Percentiles rank a stretch among this genome's conserved stretches.
Evolutionary conservation across 2,113 vertebrate species (phyloP).

Genomic region (Seriola rivoliana): DNA sequence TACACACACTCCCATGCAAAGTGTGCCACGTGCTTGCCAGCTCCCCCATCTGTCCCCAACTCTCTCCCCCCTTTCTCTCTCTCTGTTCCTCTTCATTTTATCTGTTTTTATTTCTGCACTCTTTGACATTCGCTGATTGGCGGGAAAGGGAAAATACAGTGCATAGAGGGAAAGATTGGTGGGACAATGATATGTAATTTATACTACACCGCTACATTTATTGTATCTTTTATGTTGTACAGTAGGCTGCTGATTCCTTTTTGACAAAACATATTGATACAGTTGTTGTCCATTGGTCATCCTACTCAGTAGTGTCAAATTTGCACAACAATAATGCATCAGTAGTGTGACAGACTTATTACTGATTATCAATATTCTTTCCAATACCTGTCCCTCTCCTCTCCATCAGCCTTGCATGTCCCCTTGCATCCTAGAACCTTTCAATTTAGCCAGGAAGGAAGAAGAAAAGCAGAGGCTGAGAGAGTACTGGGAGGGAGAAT

Average conservation of each 20-base stretch:
- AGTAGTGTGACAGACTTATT: constrained; percentile 36
- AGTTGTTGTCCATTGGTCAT: constrained; percentile 1
- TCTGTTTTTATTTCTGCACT: constrained; percentile 62
- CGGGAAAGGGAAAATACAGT: constrained; percentile 34
- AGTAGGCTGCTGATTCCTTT: constrained; percentile 10
- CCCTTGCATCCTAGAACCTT: constrained; percentile 21
- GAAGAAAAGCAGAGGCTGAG: constrained; percentile 10
- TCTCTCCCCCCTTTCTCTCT: constrained; percentile 33
- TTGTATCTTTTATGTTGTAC: not conserved
- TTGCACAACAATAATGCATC: constrained; percentile 18
- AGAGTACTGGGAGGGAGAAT: constrained; percentile 3
- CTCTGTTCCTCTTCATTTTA: constrained; percentile 37
- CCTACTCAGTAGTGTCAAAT: constrained; percentile 3
- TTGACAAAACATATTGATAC: constrained; percentile 1
- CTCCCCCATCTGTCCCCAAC: constrained; percentile 77
- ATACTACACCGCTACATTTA: constrained; percentile 27
- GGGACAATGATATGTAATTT: constrained; percentile 27
- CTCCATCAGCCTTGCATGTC: constrained; percentile 5
- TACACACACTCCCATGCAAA: constrained; percentile 69
- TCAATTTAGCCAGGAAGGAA: constrained; percentile 19
- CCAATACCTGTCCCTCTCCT: constrained; percentile 16
- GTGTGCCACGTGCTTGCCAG: constrained; percentile 76
- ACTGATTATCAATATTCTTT: constrained; percentile 56
- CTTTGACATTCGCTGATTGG: constrained; percentile 51
- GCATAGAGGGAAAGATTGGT: constrained; percentile 6